phyloP scores from a whole-genome alignment of 2,113 vertebrate species.

The Oryzias javanicus region DNA sequence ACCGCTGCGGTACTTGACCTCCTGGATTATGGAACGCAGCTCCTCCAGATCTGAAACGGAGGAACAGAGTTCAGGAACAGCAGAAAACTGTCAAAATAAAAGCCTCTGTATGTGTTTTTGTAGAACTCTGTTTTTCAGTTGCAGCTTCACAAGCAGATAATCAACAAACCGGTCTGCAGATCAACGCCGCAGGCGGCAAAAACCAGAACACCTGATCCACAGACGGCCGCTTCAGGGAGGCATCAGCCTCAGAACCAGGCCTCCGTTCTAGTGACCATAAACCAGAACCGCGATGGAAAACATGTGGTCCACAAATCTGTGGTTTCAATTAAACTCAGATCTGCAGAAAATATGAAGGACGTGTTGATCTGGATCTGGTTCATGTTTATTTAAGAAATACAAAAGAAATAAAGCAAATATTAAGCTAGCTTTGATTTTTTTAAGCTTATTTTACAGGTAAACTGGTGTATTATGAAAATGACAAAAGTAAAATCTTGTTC shows the following conservation, averaged over 20 bases:
- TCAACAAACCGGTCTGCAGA: too few species aligned
- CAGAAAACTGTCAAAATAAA: too few species aligned
- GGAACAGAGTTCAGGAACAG: background rate
- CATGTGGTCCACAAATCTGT: too few species aligned
- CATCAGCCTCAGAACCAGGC: background rate
- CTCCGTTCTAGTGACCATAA: background rate
- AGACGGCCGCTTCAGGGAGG: conserved; percentile 8
- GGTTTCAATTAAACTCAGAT: too few species aligned
- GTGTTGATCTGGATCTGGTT: too few species aligned
- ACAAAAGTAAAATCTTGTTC: too few species aligned
- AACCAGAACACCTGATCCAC: conserved; percentile 43
- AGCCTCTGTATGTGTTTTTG: background rate
- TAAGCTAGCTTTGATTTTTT: too few species aligned
- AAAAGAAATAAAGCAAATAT: too few species aligned
- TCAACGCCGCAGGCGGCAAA: conserved; percentile 32
- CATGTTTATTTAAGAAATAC: too few species aligned
- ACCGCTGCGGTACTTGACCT: conserved; percentile 84
- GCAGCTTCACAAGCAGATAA: background rate
- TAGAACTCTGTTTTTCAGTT: background rate
- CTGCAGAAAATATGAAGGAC: too few species aligned
- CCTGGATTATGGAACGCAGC: conserved; percentile 82
- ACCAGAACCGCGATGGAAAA: background rate
- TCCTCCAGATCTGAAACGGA: conserved; percentile 77
- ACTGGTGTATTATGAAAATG: too few species aligned
- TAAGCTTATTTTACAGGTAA: too few species aligned